Percentiles rank a stretch among this genome's conserved stretches.
phyloP scores from a whole-genome alignment of 2,797 vertebrate species.

The Sebastiscus tertius region DNA sequence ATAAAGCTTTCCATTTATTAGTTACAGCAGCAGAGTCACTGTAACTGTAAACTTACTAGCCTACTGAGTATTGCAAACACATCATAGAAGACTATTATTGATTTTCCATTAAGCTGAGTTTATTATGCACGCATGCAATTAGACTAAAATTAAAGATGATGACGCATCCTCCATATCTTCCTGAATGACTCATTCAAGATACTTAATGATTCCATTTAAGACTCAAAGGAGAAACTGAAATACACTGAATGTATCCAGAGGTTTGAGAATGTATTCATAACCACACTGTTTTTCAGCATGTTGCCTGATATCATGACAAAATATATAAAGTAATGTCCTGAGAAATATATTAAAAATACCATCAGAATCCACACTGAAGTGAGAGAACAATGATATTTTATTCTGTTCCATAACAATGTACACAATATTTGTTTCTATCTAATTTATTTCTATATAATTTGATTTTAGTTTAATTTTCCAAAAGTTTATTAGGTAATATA shows the following conservation, averaged over 20 bases:
- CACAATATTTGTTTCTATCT: not conserved
- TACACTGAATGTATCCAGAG: not conserved
- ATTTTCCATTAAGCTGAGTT: conserved; percentile 1
- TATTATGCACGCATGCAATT: conserved; percentile 11
- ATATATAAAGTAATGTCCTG: not conserved
- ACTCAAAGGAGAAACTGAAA: conserved; percentile 13
- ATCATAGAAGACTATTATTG: not conserved
- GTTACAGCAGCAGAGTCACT: not conserved
- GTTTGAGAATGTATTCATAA: not conserved
- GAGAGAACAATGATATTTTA: not conserved
- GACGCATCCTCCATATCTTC: conserved; percentile 15
- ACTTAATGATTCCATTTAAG: conserved; percentile 8
- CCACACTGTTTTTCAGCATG: not conserved
- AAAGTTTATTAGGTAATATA: not conserved
- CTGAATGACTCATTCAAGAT: conserved; percentile 25
- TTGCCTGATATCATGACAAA: not conserved
- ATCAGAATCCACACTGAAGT: not conserved
- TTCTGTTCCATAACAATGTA: not conserved
- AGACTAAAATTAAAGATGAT: conserved; percentile 12
- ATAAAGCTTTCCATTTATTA: not conserved
- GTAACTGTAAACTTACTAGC: not conserved
- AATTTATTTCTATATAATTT: too few species aligned
- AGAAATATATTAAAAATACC: not conserved
- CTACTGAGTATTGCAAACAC: not conserved
- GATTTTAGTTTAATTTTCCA: too few species aligned